A percentile compares a stretch with the other conserved stretches of the same genome.
These are phyloP conservation scores for Rhyzopertha dominica DNA, from an alignment of 1,140 invertebrate species.

Conservation along the genomic window DNA sequence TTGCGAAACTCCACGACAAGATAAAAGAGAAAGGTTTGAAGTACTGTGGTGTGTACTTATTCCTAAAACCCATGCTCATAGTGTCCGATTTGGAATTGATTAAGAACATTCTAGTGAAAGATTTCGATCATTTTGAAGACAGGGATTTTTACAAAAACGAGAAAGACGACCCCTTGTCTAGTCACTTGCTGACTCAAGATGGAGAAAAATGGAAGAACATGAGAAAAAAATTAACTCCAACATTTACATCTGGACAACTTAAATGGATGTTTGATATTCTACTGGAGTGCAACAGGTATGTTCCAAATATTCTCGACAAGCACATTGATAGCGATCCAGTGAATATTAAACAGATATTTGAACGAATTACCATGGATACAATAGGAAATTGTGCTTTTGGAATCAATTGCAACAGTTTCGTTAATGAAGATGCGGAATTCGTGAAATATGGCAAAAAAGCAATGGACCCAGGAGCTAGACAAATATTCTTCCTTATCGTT, in stretches of 20 bases:
- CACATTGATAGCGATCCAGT: not conserved
- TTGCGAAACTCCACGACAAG: not conserved
- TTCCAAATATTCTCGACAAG: slow-evolving; percentile 1
- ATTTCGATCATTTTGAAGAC: slow-evolving; percentile 47
- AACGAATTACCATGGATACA: slow-evolving; percentile 49
- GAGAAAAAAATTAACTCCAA: slow-evolving; percentile 45
- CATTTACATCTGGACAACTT: slow-evolving; percentile 49
- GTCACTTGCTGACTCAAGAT: slow-evolving; percentile 45
- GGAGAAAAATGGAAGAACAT: slow-evolving; percentile 48
- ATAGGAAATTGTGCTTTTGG: no score
- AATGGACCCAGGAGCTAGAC: no score
- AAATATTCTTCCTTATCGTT: no score
- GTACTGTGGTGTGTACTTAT: slow-evolving; percentile 9
- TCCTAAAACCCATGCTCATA: not conserved
- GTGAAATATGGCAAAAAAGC: no score
- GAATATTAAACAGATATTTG: slow-evolving; percentile 39
- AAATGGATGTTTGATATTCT: slow-evolving; percentile 43
- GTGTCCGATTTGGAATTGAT: slow-evolving; percentile 46
- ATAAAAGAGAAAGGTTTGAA: no score
- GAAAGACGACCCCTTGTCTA: slow-evolving; percentile 44
- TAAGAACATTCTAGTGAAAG: slow-evolving; percentile 43
- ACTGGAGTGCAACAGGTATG: slow-evolving; percentile 7
- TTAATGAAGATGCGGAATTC: no score
- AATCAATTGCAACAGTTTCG: no score
- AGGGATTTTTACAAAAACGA: slow-evolving; percentile 40